These are phyloP conservation scores for Drosophila pachea DNA, from an alignment of 1,140 invertebrate species.

Conservation along the genomic window DNA sequence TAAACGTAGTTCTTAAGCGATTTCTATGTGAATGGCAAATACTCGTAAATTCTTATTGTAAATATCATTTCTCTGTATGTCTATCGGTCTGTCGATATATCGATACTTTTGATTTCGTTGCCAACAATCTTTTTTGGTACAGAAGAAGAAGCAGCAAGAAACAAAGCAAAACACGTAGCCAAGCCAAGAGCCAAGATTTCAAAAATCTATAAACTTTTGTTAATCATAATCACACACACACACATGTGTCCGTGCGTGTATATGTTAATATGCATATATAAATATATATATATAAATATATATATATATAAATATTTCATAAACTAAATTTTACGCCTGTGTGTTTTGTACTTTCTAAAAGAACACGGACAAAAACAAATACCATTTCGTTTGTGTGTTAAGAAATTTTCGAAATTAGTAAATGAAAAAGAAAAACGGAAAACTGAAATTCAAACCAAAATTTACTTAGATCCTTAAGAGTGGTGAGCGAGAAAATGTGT, in stretches of 20 bases:
- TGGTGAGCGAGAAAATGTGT: constrained; percentile 45
- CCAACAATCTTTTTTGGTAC: constrained; percentile 52
- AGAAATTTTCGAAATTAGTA: constrained; percentile 48
- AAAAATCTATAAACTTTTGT: constrained; percentile 76
- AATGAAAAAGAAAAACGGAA: constrained; percentile 7
- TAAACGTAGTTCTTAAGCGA: constrained; percentile 55
- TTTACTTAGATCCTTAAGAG: constrained; percentile 52
- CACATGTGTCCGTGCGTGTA: not conserved
- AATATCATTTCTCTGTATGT: constrained; percentile 57
- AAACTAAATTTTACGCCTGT: constrained; percentile 54
- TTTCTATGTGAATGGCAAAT: constrained; percentile 44
- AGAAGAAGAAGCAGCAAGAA: constrained; percentile 35
- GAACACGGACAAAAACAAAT: constrained; percentile 39
- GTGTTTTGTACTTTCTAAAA: constrained; percentile 76
- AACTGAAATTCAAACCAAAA: constrained; percentile 71
- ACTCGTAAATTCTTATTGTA: constrained; percentile 53
- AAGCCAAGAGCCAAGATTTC: constrained; percentile 70
- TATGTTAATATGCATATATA: constrained; percentile 42
- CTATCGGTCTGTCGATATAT: constrained; percentile 8
- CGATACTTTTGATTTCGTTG: constrained; percentile 53
- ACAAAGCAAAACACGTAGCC: constrained; percentile 50
- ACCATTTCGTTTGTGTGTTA: constrained; percentile 58
- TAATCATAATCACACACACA: constrained; percentile 49
- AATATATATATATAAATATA: constrained; percentile 46
- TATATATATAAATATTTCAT: constrained; percentile 35